These are phyloP conservation scores for Aspidiotus rigidus DNA, from an alignment of 2,888 invertebrate species.

Conservation along the genomic window DNA sequence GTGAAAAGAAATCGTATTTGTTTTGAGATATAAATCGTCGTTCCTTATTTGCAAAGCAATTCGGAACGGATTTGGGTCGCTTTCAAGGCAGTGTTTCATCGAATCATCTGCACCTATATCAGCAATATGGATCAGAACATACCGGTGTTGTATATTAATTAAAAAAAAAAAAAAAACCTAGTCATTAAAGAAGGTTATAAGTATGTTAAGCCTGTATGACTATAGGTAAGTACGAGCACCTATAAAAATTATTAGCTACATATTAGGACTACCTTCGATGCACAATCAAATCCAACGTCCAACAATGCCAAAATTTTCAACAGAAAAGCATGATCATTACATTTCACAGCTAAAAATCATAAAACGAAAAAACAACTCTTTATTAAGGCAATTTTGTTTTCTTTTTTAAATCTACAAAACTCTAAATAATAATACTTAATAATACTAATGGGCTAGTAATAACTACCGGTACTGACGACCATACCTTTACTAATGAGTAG, in stretches of 20 bases:
- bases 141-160: not conserved
- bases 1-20: too few relatives aligned
- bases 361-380: not conserved
- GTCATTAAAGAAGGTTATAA: too few relatives aligned
- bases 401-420: not conserved
- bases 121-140: too few relatives aligned
- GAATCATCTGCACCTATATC: too few relatives aligned
- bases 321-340: constrained; percentile 80
- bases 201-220: too few relatives aligned
- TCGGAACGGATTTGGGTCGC: too few relatives aligned
- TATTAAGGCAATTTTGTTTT: not conserved
- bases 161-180: not conserved
- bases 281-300: constrained; percentile 93
- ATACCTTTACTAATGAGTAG: too few relatives aligned
- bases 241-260: not conserved
- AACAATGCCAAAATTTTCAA: constrained; percentile 75
- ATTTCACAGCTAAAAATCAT: constrained; percentile 73
- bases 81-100: too few relatives aligned
- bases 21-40: too few relatives aligned
- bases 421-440: not conserved
- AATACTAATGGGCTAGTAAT: too few relatives aligned
- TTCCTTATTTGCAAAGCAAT: too few relatives aligned
- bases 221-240: not conserved
- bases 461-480: too few relatives aligned
- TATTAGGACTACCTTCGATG: constrained; percentile 61